Evolutionary conservation across 1,140 invertebrate genomes (phyloP), one percentile per base, ranked within the genome.

Genomic region (Zaprionus davidi): DNA sequence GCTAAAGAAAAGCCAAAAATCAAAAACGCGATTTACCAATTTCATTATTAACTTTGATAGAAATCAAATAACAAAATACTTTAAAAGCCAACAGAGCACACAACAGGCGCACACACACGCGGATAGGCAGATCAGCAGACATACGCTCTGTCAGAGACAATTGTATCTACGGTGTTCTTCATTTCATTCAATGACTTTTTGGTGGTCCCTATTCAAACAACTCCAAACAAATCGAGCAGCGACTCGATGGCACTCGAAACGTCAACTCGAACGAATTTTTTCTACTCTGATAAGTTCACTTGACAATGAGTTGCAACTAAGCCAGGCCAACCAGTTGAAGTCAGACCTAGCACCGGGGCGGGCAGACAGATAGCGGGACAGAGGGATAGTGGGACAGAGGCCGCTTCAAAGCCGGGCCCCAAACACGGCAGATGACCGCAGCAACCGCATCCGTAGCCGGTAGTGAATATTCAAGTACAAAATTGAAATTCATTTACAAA

Each of bases 301-400:
- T 90, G 85, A 90, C 85, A 90, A 90, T 90, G 85, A 90, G 86
- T 90, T 90, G 85, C 85, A 90, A 90, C 86, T 85, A 88, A 86
- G 81, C 78, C 81, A 71, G 87, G 70, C 74, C 77, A 82, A 77
- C 78, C 69, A 74, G 76, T 65, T 63, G 66, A 60, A 58, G 20
- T n/a, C 20, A 44, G 36, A 11, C 9, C 31, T 9, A 34, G 31
- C 36, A 60, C 17, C 53, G 31, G 24, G 28, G 34, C 26, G 36
- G 31, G 31, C 31, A 34, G 31, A 11, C 15, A 55, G 34, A 65
- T 24, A 56, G 24, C 41, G 15, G 44, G 38, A 44, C 22, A 41
- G 20, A 44, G 11, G 5, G 38, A 63, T 22, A 49, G 41, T n/a
- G 44, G 44, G 26, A 53, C 24, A 53, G n/a, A 64, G 36, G 51